Conservation (phyloP, 2,113 vertebrate genomes). For the Abramis brama region DNA sequence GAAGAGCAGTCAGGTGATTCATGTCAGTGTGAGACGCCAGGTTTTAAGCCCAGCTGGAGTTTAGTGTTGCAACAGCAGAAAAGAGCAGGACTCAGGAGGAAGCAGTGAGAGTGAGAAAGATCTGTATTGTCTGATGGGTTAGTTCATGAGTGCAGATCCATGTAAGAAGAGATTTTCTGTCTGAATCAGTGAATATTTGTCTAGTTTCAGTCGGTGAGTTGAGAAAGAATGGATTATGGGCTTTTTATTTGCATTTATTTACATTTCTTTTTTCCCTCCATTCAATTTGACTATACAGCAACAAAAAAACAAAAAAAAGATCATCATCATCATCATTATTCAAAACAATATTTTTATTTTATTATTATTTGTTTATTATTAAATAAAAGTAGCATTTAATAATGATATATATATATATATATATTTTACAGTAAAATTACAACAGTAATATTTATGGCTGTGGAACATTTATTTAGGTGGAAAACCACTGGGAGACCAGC, state of each 20-base stretch:
- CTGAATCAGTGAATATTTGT: background rate
- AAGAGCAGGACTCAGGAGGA: background rate
- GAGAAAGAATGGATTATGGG: background rate
- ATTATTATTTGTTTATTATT: no score
- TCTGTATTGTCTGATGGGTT: background rate
- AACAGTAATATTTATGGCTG: no score
- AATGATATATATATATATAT: no score
- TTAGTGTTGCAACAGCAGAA: background rate
- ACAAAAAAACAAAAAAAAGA: no score
- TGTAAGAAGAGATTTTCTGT: background rate
- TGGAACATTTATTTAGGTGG: no score
- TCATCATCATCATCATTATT: no score
- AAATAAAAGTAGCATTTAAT: no score
- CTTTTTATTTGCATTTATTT: background rate
- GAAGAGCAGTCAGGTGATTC: conserved; percentile 1
- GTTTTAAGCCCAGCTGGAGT: background rate
- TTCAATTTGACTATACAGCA: no score
- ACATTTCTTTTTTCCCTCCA: no score
- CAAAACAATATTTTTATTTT: no score
- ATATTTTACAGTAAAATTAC: no score
- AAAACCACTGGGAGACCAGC: no score
- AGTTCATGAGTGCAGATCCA: background rate
- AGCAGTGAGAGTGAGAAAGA: background rate
- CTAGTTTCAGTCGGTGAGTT: background rate
- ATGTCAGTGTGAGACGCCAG: background rate